These are phyloP conservation scores for Ataeniobius toweri DNA, from an alignment of 2,797 vertebrate genomes.

Conservation along the genomic window DNA sequence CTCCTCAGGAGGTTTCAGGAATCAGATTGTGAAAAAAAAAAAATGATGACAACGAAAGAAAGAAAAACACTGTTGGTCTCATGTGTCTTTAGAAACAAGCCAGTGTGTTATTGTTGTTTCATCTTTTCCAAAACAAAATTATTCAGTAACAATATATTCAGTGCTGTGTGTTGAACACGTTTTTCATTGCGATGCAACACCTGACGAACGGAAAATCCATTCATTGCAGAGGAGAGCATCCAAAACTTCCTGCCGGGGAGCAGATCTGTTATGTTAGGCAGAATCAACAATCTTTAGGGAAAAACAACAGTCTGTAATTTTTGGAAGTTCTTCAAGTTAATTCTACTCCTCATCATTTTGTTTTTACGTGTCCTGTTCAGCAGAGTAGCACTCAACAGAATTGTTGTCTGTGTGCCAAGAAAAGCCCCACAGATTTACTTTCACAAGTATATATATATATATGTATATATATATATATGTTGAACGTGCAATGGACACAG, in stretches of 20 bases:
- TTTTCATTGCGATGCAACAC: conserved; percentile 39
- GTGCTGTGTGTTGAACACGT: not conserved
- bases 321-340: conserved; percentile 35
- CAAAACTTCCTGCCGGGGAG: conserved; percentile 23
- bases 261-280: conserved; percentile 22
- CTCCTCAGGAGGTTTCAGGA: conserved; percentile 17
- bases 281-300: conserved; percentile 32
- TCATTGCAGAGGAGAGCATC: conserved; percentile 14
- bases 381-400: too few relatives aligned
- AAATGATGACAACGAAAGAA: conserved; percentile 12
- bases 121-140: conserved; percentile 45
- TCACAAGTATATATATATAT: too few relatives aligned
- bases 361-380: too few relatives aligned
- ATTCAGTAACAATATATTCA: not conserved
- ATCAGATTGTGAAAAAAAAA: conserved; percentile 8
- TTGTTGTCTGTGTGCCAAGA: too few relatives aligned
- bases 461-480: too few relatives aligned
- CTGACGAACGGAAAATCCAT: conserved; percentile 46
- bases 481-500: too few relatives aligned
- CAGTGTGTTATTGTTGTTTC: conserved; percentile 38
- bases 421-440: too few relatives aligned
- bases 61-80: conserved; percentile 38
- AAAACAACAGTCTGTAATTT: conserved; percentile 44
- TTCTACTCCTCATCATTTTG: conserved; percentile 24
- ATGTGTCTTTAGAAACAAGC: conserved; percentile 22